These are phyloP conservation scores for Phyllostomus discolor DNA, from an alignment of 2,113 vertebrate species.

Conservation along the genomic window DNA sequence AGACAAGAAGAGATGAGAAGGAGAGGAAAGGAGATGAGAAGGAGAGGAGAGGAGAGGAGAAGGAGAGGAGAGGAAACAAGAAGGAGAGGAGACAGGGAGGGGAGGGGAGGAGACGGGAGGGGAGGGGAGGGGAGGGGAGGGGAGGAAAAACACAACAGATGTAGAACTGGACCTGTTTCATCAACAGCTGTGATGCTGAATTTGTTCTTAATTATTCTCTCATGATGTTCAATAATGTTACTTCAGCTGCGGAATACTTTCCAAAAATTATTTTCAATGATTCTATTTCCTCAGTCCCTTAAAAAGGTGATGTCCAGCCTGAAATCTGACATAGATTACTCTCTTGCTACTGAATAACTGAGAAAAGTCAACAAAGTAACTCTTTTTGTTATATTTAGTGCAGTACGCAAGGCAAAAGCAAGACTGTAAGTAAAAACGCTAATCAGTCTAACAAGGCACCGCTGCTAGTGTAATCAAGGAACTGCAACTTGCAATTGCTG, in stretches of 20 bases:
- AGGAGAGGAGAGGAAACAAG: not conserved
- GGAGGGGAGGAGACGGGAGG: too few species aligned
- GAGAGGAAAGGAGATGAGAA: too few species aligned
- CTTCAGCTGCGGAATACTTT: not conserved
- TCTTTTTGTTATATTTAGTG: not conserved
- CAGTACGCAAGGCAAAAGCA: not conserved
- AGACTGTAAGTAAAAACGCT: not conserved
- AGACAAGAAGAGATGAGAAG: not conserved
- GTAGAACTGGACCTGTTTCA: not conserved
- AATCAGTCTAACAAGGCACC: slow-evolving; percentile 38
- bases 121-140: too few species aligned
- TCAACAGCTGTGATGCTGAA: not conserved
- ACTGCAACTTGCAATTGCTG: slow-evolving; percentile 39
- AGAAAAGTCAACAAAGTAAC: not conserved
- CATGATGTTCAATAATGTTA: not conserved
- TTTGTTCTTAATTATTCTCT: slow-evolving; percentile 23
- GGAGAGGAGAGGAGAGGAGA: not conserved
- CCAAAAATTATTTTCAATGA: slow-evolving; percentile 35
- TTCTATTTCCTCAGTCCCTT: not conserved
- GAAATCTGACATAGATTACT: not conserved
- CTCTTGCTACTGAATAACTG: not conserved
- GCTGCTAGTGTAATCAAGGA: slow-evolving; percentile 53
- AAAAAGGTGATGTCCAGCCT: not conserved
- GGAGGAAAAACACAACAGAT: not conserved
- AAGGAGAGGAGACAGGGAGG: too few species aligned